These are phyloP conservation scores for Crematogaster levior DNA, from an alignment of 2,888 invertebrate genomes.

Conservation along the genomic window DNA sequence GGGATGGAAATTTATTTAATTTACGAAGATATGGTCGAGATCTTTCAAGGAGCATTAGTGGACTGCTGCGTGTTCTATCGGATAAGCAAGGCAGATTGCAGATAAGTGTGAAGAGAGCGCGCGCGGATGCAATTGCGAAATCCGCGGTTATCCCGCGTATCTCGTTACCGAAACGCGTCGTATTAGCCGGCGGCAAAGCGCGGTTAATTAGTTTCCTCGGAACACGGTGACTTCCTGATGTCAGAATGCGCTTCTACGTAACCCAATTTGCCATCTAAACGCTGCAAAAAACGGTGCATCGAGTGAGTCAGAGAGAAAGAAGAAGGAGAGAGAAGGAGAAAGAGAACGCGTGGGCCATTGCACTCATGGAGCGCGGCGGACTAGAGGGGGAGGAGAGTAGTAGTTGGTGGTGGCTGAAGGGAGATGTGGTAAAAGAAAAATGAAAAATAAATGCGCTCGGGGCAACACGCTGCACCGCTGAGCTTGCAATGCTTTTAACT, in stretches of 20 bases:
- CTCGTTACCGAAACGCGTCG: slow-evolving; percentile 41
- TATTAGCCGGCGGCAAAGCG: slow-evolving; percentile 27
- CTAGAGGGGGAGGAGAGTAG: slow-evolving; percentile 24
- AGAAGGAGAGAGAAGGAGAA: neutral
- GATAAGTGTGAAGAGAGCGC: neutral
- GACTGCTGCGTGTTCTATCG: neutral
- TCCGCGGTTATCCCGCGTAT: neutral
- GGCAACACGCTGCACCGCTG: slow-evolving; percentile 76
- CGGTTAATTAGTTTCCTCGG: slow-evolving; percentile 66
- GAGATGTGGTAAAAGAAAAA: slow-evolving; percentile 64
- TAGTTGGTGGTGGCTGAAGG: slow-evolving; percentile 26
- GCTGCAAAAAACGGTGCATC: slow-evolving; percentile 49
- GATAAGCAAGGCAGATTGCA: slow-evolving; percentile 19
- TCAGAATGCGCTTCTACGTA: slow-evolving; percentile 60
- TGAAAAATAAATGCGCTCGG: slow-evolving; percentile 73
- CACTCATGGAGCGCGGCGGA: slow-evolving; percentile 20
- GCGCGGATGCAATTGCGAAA: slow-evolving; percentile 1
- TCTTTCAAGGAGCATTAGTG: neutral
- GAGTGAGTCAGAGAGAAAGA: slow-evolving; percentile 8
- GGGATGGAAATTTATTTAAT: slow-evolving; percentile 43
- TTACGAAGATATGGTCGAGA: neutral
- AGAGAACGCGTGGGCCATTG: slow-evolving; percentile 42
- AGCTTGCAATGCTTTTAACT: slow-evolving; percentile 83
- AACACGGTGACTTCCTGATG: slow-evolving; percentile 63
- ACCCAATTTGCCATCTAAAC: slow-evolving; percentile 69